Percentiles rank a stretch among this genome's conserved stretches.
These are phyloP conservation scores for Plodia interpunctella DNA, from an alignment of 1,140 invertebrate species.

Conservation along the genomic window DNA sequence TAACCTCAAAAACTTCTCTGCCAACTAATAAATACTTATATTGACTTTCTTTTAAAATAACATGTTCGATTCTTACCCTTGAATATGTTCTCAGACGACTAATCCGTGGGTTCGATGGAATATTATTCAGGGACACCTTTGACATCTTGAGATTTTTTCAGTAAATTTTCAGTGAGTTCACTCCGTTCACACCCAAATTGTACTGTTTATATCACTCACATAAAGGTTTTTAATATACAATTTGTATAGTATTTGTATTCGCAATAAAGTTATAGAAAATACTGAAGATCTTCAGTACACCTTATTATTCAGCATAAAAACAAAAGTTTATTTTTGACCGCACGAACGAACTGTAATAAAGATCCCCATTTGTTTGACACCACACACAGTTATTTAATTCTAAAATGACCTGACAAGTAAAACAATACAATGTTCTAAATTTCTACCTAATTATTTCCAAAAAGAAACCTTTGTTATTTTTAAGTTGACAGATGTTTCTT, in stretches of 20 bases:
- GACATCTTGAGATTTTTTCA: conserved; percentile 51
- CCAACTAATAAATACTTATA: no score
- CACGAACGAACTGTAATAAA: conserved; percentile 34
- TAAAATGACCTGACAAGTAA: background rate
- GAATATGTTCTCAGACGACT: conserved; percentile 66
- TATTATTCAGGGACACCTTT: conserved; percentile 66
- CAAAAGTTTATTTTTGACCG: conserved; percentile 45
- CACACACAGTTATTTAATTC: background rate
- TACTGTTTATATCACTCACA: conserved; percentile 33
- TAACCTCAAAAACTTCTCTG: conserved; percentile 8
- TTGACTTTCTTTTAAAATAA: background rate
- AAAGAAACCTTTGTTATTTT: conserved; percentile 9
- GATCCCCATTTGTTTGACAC: conserved; percentile 46
- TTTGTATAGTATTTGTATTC: conserved; percentile 9
- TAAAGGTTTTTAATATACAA: background rate
- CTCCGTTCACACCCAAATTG: conserved; percentile 19
- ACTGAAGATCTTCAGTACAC: conserved; percentile 12
- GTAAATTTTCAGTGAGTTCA: conserved; percentile 15
- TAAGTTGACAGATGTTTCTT: conserved; percentile 43
- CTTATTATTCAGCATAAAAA: conserved; percentile 34
- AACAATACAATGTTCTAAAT: background rate
- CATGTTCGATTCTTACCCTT: conserved; percentile 49
- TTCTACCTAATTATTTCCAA: background rate
- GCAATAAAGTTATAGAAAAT: conserved; percentile 38
- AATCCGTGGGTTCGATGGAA: conserved; percentile 67